phyloP scores from a whole-genome alignment of 2,113 vertebrate genomes.

The Donacobius atricapilla region DNA sequence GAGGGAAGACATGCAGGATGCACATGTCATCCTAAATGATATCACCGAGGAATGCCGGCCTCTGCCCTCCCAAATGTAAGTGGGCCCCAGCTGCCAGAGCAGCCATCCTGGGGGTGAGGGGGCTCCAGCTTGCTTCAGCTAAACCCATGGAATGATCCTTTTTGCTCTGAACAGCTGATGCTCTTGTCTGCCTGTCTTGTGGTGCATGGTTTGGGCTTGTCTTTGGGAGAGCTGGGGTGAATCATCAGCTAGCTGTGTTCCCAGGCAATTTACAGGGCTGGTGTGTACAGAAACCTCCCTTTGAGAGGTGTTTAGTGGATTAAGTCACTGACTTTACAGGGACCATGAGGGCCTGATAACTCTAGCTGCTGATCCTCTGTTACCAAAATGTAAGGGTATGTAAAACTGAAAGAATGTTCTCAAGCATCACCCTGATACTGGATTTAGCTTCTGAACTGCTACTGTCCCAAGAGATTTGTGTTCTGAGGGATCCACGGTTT shows the following conservation, averaged over 20 bases:
- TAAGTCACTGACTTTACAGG: not conserved
- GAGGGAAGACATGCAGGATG: slow-evolving; percentile 96
- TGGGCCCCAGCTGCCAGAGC: not conserved
- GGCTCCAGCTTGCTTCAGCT: not conserved
- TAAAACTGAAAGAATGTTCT: not conserved
- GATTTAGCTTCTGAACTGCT: not conserved
- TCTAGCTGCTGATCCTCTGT: not conserved
- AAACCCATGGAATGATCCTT: not conserved
- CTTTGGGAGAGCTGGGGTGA: not conserved
- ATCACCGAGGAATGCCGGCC: slow-evolving; percentile 74
- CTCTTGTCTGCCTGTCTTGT: accelerated
- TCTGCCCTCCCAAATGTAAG: slow-evolving; percentile 83
- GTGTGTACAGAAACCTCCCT: not conserved
- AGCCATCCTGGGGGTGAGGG: not conserved
- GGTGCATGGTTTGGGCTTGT: not conserved
- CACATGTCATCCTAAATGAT: slow-evolving; percentile 86
- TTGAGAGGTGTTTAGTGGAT: not conserved
- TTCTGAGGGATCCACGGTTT: not conserved
- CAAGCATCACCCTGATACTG: not conserved
- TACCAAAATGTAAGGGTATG: not conserved
- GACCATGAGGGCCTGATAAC: not conserved
- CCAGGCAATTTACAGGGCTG: not conserved
- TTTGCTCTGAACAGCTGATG: not conserved
- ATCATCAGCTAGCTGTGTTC: not conserved
- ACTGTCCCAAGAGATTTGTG: not conserved